These are phyloP conservation scores for Onchidella celtica DNA, from an alignment of 2,888 invertebrate species.

Conservation along the genomic window DNA sequence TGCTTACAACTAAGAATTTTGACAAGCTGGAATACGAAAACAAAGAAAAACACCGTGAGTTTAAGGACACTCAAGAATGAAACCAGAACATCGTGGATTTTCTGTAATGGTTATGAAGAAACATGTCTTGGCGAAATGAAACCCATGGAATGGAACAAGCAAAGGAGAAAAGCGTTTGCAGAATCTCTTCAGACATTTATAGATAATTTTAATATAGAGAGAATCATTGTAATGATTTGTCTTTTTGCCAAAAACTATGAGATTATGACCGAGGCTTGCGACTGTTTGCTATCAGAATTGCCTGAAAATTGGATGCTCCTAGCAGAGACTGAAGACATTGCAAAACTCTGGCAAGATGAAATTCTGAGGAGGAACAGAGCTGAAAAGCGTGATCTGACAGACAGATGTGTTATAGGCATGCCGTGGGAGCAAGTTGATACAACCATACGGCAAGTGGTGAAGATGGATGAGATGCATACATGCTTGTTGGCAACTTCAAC, in stretches of 20 bases:
- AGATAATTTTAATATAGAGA: slow-evolving; percentile 56
- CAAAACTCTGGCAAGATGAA: slow-evolving; percentile 53
- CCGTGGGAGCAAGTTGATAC: slow-evolving; percentile 62
- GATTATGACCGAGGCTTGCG: slow-evolving; percentile 60
- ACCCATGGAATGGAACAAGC: slow-evolving; percentile 58
- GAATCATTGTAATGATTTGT: slow-evolving; percentile 60
- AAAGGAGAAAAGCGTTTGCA: slow-evolving; percentile 60
- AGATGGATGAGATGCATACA: slow-evolving; percentile 37
- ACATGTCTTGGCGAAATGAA: slow-evolving; percentile 46
- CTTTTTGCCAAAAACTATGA: slow-evolving; percentile 62
- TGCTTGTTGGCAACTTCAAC: slow-evolving; percentile 59
- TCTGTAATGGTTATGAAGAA: slow-evolving; percentile 63
- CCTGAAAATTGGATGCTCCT: slow-evolving; percentile 63
- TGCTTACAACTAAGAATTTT: slow-evolving; percentile 59
- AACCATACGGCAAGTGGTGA: not conserved
- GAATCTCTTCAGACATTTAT: slow-evolving; percentile 58
- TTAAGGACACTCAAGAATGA: slow-evolving; percentile 20
- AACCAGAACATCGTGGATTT: slow-evolving; percentile 60
- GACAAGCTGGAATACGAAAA: slow-evolving; percentile 42
- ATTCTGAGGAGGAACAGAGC: slow-evolving; percentile 52
- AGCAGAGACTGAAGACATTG: slow-evolving; percentile 57
- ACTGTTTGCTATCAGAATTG: slow-evolving; percentile 59
- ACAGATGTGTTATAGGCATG: slow-evolving; percentile 62
- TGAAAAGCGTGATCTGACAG: slow-evolving; percentile 49
- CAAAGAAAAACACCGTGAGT: slow-evolving; percentile 44